Conservation (phyloP, 2,797 vertebrate genomes). For the Danio albolineatus region DNA sequence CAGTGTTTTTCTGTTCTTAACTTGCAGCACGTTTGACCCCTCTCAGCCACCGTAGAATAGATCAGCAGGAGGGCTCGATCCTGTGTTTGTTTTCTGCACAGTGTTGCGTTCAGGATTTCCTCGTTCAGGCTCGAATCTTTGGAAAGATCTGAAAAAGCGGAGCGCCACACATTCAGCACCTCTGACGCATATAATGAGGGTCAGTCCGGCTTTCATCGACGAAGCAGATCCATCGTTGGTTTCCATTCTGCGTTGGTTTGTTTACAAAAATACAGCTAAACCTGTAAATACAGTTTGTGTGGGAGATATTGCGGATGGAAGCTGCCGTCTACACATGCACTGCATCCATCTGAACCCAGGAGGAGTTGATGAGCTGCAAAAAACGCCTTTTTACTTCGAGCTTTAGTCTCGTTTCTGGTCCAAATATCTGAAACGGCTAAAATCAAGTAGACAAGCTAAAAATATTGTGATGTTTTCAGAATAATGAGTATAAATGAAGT, state of each 20-base stretch:
- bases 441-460: too few relatives aligned
- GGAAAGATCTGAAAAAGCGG: conserved; percentile 17
- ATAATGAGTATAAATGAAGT: too few relatives aligned
- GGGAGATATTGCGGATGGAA: conserved; percentile 75
- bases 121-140: conserved; percentile 9
- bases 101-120: background rate
- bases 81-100: background rate
- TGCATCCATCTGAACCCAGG: conserved; percentile 70
- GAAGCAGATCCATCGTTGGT: background rate
- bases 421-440: too few relatives aligned
- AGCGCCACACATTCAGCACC: background rate
- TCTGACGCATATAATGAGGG: background rate
- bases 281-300: conserved; percentile 73
- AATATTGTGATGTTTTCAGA: too few relatives aligned
- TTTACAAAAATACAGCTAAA: conserved; percentile 82
- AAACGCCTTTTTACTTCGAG: too few relatives aligned
- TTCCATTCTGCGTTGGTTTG: conserved; percentile 54
- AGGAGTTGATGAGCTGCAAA: conserved; percentile 17
- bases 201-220: background rate
- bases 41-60: too few relatives aligned
- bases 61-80: background rate
- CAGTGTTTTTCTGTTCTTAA: too few relatives aligned
- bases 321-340: conserved; percentile 84
- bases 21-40: too few relatives aligned
- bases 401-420: too few relatives aligned